Evolutionary conservation across 2,797 vertebrate genomes (phyloP).

Genomic region (Gymnodraco acuticeps): DNA sequence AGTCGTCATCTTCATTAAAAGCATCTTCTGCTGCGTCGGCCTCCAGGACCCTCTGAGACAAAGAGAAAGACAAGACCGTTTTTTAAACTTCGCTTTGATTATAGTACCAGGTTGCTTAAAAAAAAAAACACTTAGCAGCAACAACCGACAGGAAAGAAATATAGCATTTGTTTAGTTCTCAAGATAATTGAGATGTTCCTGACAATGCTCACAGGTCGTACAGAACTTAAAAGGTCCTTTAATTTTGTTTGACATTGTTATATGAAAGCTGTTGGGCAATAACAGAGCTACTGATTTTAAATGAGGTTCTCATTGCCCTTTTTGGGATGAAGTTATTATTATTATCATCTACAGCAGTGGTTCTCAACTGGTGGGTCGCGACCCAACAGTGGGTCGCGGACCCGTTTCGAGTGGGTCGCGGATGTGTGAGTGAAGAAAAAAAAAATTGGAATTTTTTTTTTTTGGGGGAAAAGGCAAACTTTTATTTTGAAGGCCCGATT

Average conservation of each 20-base stretch:
- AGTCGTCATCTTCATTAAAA: constrained; percentile 95
- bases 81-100: constrained; percentile 9
- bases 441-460: too few species aligned
- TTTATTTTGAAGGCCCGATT: too few species aligned
- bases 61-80: not conserved
- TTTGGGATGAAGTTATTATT: too few species aligned
- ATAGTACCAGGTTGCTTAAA: not conserved
- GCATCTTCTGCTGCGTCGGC: constrained; percentile 97
- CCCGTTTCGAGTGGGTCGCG: too few species aligned
- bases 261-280: not conserved
- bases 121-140: not conserved
- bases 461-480: too few species aligned
- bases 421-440: too few species aligned
- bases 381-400: too few species aligned
- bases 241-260: not conserved
- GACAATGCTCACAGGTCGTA: constrained; percentile 13
- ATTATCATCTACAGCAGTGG: too few species aligned
- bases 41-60: constrained; percentile 93
- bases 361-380: too few species aligned
- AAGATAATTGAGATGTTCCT: not conserved
- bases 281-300: not conserved
- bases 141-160: constrained; percentile 11
- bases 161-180: not conserved
- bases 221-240: not conserved
- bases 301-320: not conserved